A percentile compares a stretch with the other conserved stretches of the same genome.
These are phyloP conservation scores for Tyto alba DNA, from an alignment of 2,113 vertebrate genomes.

Conservation along the genomic window DNA sequence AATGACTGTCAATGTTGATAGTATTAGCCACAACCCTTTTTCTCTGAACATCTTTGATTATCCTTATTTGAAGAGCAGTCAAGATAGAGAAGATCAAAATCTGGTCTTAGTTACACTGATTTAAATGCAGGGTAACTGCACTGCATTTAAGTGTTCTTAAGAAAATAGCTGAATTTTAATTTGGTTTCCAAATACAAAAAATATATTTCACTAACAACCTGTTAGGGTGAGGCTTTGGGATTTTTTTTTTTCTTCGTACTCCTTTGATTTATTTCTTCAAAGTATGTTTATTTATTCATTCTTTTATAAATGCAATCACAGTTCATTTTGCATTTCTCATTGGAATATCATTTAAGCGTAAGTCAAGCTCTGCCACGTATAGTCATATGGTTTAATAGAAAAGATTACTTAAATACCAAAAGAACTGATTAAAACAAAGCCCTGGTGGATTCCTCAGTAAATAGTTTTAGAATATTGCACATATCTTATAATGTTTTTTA, in stretches of 20 bases:
- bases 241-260: not conserved
- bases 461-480: not conserved
- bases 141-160: not conserved
- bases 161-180: not conserved
- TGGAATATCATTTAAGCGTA: conserved; percentile 6
- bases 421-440: conserved; percentile 5
- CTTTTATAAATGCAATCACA: not conserved
- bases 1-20: not conserved
- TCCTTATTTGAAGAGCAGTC: not conserved
- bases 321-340: conserved; percentile 14
- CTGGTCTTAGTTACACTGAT: not conserved
- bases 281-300: not conserved
- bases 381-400: not conserved
- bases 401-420: not conserved
- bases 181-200: not conserved
- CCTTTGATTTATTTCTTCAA: not conserved
- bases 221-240: not conserved
- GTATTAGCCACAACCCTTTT: not conserved
- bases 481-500: not conserved
- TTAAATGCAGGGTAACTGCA: not conserved
- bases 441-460: not conserved
- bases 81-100: not conserved
- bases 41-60: not conserved
- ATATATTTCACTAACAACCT: not conserved
- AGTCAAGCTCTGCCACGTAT: not conserved